Conservation (phyloP, 2,888 invertebrate species). For the Gibbula magus region DNA sequence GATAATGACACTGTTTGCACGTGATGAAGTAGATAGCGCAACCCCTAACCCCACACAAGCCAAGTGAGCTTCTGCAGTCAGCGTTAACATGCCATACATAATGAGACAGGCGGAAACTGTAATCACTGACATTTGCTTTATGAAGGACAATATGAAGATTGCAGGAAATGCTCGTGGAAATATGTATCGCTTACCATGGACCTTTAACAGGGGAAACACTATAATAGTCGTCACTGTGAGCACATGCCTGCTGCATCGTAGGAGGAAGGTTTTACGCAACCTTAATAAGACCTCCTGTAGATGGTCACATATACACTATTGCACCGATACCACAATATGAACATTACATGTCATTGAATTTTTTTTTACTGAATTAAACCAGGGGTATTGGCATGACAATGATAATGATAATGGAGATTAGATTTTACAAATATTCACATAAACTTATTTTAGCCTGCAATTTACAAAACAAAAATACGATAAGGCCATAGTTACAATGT, state of each 20-base stretch:
- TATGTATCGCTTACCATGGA: constrained; percentile 5
- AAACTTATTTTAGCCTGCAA: too few relatives aligned
- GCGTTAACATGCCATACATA: neutral
- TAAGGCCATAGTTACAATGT: too few relatives aligned
- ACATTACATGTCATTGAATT: too few relatives aligned
- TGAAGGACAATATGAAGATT: neutral
- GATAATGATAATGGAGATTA: too few relatives aligned
- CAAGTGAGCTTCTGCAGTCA: neutral
- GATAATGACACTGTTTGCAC: neutral
- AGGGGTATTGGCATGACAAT: too few relatives aligned
- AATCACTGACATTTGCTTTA: constrained; percentile 5
- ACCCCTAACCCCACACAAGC: neutral
- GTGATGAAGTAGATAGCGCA: neutral
- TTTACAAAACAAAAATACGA: too few relatives aligned
- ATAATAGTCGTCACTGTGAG: neutral
- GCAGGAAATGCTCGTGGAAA: constrained; percentile 10
- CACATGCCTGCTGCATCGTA: neutral
- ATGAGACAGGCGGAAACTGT: neutral
- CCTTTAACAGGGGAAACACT: neutral
- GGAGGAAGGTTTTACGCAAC: neutral
- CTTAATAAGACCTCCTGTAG: too few relatives aligned
- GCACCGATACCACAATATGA: too few relatives aligned
- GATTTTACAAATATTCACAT: too few relatives aligned
- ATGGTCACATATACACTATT: too few relatives aligned
- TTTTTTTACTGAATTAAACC: too few relatives aligned